Base-by-base conservation (phyloP, 2,113 vertebrate genomes). In the Sceloporus undulatus region DNA sequence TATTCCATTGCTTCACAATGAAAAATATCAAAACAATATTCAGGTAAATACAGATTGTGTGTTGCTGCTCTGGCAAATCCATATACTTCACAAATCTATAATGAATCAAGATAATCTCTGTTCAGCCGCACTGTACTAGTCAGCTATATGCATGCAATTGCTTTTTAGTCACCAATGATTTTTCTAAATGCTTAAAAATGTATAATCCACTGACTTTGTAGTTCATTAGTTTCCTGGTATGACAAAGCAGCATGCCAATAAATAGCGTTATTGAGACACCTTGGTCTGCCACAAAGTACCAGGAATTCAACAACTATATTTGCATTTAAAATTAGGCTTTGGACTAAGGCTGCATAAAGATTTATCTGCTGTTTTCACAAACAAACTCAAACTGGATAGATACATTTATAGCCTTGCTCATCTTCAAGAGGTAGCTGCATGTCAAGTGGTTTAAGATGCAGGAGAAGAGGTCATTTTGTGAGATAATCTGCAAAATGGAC, bases 171-270 rank as follows among this genome's bases (percentile, higher is more conserved):
- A 19, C 65, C 74, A 90, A 79, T 87, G 11, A 85, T 88, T 85
- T 91, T 23, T 91, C 85, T 62, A 29, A 84, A 91, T 88, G 74
- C 18, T 59, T 88, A 85, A 91, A 89, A 85, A 85, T 81, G n/a
- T n/a, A 76, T 82, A 70, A 86, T 91, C 54, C 88, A 86, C 73
- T 90, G 85, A 88, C 11, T 86, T 48, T 89, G 74, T 65, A 84
- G 38, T 75, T 90, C 87, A 91, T 91, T 91, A 89, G 70, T n/a
- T 93, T 92, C 27, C 54, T 91, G 59, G 40, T 92, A 88, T 81
- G 89, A 90, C 66, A 82, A 91, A 77, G 34, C 70, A 92, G 84
- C n/a, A 85, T 88, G 81, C 74, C 83, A 91, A 89, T 88, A 89
- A 82, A 79, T 16, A 86, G 9, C 89, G 93, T 91, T 78, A 82